These are phyloP conservation scores for Machaerirhynchus nigripectus DNA, from an alignment of 2,113 vertebrate species.

Conservation along the genomic window DNA sequence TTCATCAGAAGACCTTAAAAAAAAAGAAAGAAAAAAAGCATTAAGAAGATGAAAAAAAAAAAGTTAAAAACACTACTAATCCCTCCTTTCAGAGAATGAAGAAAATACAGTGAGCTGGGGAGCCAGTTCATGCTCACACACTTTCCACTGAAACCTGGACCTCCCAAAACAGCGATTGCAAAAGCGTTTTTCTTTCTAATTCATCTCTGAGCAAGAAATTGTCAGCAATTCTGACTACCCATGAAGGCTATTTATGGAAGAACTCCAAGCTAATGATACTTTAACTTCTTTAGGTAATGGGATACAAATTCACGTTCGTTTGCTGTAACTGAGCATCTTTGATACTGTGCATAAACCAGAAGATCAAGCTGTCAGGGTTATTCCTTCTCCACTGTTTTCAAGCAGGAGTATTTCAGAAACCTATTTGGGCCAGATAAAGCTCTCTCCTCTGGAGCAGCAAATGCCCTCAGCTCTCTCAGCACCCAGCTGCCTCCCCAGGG, in stretches of 20 bases:
- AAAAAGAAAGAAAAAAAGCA: background rate
- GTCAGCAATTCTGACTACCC: background rate
- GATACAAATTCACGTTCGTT: background rate
- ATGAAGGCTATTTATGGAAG: background rate
- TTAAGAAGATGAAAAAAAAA: background rate
- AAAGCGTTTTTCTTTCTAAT: background rate
- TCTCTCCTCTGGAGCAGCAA: background rate
- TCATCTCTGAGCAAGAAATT: background rate
- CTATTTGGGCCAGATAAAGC: background rate
- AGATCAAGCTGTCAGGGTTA: background rate
- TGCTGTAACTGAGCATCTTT: background rate
- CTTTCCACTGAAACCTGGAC: background rate
- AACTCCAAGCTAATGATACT: background rate
- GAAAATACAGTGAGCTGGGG: background rate
- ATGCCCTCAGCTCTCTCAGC: background rate
- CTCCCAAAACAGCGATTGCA: background rate
- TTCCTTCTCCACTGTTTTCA: background rate
- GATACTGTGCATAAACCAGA: background rate
- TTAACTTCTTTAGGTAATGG: background rate
- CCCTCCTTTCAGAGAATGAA: background rate
- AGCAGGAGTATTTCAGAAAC: background rate
- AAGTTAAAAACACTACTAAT: background rate
- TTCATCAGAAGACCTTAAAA: background rate
- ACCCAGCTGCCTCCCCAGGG: background rate
- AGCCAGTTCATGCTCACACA: background rate